Percentiles rank a stretch among this genome's conserved stretches.
phyloP scores from a whole-genome alignment of 1,140 invertebrate genomes.

The Leucophenga varia region DNA sequence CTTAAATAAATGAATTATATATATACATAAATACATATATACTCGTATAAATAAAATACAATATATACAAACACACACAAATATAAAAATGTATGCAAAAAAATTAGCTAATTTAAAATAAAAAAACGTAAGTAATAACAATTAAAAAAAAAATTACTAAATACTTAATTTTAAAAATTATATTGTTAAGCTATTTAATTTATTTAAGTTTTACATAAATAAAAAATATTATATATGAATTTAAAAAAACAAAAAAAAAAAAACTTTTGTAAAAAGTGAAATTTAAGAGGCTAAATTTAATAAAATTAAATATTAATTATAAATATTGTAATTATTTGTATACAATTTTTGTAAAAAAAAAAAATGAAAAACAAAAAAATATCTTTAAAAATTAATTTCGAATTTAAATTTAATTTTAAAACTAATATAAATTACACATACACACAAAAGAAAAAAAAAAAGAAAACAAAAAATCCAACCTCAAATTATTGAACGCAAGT shows the following conservation, averaged over 20 bases:
- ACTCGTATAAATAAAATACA: neutral
- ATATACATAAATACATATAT: slow-evolving; percentile 12
- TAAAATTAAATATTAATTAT: slow-evolving; percentile 19
- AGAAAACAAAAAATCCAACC: neutral
- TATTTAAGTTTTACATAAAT: slow-evolving; percentile 27
- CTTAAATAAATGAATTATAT: too few species aligned
- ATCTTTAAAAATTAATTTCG: neutral
- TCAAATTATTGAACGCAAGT: slow-evolving; percentile 42
- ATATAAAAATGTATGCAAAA: too few species aligned
- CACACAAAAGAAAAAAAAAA: too few species aligned
- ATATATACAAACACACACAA: too few species aligned
- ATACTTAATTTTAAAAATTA: slow-evolving; percentile 6
- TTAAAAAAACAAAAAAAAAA: neutral
- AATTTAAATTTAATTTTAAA: neutral
- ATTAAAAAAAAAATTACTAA: slow-evolving; percentile 15
- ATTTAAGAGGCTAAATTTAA: slow-evolving; percentile 35
- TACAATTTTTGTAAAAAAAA: slow-evolving; percentile 9
- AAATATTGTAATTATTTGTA: neutral
- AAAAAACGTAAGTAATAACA: too few species aligned
- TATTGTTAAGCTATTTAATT: slow-evolving; percentile 13
- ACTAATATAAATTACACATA: neutral
- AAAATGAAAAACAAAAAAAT: slow-evolving; percentile 10
- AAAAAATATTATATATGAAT: slow-evolving; percentile 11
- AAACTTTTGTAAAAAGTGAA: slow-evolving; percentile 13
- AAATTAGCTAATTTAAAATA: slow-evolving; percentile 3